A percentile compares a stretch with the other conserved stretches of the same genome.
phyloP scores from a whole-genome alignment of 2,888 invertebrate species.

The Amphipoea oculea region DNA sequence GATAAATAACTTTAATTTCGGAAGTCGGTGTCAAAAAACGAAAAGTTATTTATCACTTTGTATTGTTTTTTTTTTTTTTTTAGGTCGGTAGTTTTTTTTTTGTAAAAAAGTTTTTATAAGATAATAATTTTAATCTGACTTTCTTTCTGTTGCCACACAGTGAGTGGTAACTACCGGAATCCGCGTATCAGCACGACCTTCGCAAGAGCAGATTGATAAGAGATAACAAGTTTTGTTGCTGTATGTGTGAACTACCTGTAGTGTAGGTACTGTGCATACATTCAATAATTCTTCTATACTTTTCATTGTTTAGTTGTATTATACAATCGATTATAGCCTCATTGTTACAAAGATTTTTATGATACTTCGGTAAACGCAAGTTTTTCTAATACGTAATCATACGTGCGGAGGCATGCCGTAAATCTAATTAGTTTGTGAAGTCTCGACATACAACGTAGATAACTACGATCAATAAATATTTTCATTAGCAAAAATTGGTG shows the following conservation, averaged over 20 bases:
- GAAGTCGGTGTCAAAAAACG: no score
- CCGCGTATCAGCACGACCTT: slow-evolving; percentile 84
- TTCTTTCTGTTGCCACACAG: slow-evolving; percentile 37
- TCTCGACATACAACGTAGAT: slow-evolving; percentile 36
- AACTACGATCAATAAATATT: slow-evolving; percentile 59
- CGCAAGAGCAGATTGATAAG: slow-evolving; percentile 89
- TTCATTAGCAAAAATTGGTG: slow-evolving; percentile 53
- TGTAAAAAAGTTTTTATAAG: no score
- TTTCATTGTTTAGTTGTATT: slow-evolving; percentile 56
- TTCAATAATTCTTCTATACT: slow-evolving; percentile 38
- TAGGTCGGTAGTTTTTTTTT: no score
- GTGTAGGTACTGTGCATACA: slow-evolving; percentile 35
- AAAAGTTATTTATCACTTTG: no score
- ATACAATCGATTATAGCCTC: slow-evolving; percentile 46
- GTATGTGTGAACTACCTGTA: slow-evolving; percentile 58
- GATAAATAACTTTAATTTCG: no score
- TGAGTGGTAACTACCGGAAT: slow-evolving; percentile 63
- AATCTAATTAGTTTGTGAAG: slow-evolving; percentile 60
- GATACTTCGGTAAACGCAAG: slow-evolving; percentile 29
- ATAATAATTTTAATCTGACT: slow-evolving; percentile 26
- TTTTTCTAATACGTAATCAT: slow-evolving; percentile 57
- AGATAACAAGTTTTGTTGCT: slow-evolving; percentile 82
- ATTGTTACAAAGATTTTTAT: slow-evolving; percentile 52
- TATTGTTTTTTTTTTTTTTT: no score
- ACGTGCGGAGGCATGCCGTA: slow-evolving; percentile 36